Conservation (phyloP, 2,888 invertebrate genomes). For the Lapara coniferarum region DNA sequence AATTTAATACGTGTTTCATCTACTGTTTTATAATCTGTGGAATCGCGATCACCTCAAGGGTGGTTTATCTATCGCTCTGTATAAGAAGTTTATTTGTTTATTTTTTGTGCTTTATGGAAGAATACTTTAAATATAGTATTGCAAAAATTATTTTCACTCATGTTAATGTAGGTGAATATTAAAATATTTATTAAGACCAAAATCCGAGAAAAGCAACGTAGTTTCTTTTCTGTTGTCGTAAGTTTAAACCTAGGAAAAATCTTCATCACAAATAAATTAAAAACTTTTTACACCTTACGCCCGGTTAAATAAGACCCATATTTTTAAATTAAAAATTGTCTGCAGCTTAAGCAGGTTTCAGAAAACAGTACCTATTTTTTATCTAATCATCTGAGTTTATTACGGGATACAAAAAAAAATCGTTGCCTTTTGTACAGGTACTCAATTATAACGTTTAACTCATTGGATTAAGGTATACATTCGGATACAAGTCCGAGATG, state of each 20-base stretch:
- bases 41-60: no score
- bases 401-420: neutral
- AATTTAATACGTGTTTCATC: no score
- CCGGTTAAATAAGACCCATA: neutral
- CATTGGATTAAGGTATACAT: constrained; percentile 51
- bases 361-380: neutral
- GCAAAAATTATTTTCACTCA: no score
- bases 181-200: no score
- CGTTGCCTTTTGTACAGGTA: neutral
- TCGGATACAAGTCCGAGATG: constrained; percentile 47
- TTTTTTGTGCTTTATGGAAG: no score
- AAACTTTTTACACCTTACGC: constrained; percentile 3
- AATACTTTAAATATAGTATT: no score
- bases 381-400: neutral
- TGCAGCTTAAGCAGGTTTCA: neutral
- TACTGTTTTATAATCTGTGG: no score
- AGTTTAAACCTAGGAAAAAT: neutral
- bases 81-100: no score
- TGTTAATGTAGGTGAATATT: no score
- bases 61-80: no score
- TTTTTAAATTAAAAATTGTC: neutral
- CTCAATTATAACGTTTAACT: constrained; percentile 40
- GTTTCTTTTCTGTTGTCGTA: neutral
- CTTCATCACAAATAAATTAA: neutral
- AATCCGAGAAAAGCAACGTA: neutral